These are phyloP conservation scores for Lacerta viridis DNA, from an alignment of 2,797 vertebrate genomes.

Conservation along the genomic window DNA sequence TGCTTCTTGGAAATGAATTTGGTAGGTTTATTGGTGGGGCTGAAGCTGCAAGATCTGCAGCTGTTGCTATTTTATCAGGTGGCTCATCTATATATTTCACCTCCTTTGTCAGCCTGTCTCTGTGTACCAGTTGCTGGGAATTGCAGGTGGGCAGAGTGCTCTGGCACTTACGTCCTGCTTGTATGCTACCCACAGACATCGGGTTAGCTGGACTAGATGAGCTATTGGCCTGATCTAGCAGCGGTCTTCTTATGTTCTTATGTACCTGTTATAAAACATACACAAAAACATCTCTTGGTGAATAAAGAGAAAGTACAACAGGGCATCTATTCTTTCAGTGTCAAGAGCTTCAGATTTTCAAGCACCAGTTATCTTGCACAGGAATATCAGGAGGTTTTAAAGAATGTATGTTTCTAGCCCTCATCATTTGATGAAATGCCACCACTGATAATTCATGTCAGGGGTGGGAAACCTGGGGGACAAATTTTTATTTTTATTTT, in stretches of 20 bases:
- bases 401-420: not conserved
- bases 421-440: not conserved
- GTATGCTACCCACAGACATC: no score
- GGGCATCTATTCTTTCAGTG: not conserved
- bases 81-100: not conserved
- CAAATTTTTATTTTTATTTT: no score
- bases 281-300: not conserved
- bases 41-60: not conserved
- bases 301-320: not conserved
- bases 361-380: not conserved
- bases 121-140: not conserved
- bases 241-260: no score
- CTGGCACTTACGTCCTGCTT: no score
- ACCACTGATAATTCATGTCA: not conserved
- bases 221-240: no score
- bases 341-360: not conserved
- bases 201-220: no score
- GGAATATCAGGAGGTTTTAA: not conserved
- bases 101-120: no score
- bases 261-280: not conserved
- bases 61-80: constrained; percentile 11
- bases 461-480: no score
- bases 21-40: not conserved
- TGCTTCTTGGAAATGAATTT: not conserved
- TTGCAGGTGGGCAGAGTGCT: no score